A percentile compares a stretch with the other conserved stretches of the same genome.
These are phyloP conservation scores for Nomia melanderi DNA, from an alignment of 1,140 invertebrate species.

Conservation along the genomic window DNA sequence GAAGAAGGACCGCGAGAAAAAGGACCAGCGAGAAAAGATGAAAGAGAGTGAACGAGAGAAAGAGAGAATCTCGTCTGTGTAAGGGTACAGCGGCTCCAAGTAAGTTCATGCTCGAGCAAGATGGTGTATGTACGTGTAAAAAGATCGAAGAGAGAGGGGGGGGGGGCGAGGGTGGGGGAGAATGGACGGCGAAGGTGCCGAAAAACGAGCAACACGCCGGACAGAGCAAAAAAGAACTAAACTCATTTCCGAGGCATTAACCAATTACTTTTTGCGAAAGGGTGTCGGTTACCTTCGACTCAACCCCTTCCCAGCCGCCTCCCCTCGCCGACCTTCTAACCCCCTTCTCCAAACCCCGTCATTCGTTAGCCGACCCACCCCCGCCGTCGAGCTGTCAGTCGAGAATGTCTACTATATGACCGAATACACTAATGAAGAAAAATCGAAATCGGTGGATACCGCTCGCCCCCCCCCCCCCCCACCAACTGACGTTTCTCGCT, in stretches of 20 bases:
- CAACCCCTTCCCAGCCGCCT: slow-evolving; percentile 39
- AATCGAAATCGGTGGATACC: slow-evolving; percentile 53
- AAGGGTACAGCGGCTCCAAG: neutral
- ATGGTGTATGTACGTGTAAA: slow-evolving; percentile 34
- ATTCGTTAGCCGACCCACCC: slow-evolving; percentile 66
- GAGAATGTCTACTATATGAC: slow-evolving; percentile 21
- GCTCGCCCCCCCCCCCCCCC: too few species aligned
- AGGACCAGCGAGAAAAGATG: neutral
- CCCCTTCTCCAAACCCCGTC: slow-evolving; percentile 38
- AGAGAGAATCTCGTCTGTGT: neutral
- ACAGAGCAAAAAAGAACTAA: slow-evolving; percentile 77
- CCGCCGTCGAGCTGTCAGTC: slow-evolving; percentile 33
- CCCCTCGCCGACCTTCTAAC: slow-evolving; percentile 41
- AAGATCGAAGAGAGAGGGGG: slow-evolving; percentile 39
- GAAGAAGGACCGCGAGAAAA: neutral
- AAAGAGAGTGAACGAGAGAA: slow-evolving; percentile 20
- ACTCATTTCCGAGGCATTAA: slow-evolving; percentile 81
- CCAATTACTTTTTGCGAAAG: slow-evolving; percentile 80
- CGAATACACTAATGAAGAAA: slow-evolving; percentile 67
- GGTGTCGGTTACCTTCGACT: slow-evolving; percentile 76
- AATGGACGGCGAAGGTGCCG: slow-evolving; percentile 47
- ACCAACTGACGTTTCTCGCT: neutral
- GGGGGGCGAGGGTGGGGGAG: slow-evolving; percentile 36
- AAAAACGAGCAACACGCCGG: slow-evolving; percentile 70
- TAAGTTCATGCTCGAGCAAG: slow-evolving; percentile 16